These are phyloP conservation scores for Andricus quercusramuli DNA, from an alignment of 2,888 invertebrate genomes.

Conservation along the genomic window DNA sequence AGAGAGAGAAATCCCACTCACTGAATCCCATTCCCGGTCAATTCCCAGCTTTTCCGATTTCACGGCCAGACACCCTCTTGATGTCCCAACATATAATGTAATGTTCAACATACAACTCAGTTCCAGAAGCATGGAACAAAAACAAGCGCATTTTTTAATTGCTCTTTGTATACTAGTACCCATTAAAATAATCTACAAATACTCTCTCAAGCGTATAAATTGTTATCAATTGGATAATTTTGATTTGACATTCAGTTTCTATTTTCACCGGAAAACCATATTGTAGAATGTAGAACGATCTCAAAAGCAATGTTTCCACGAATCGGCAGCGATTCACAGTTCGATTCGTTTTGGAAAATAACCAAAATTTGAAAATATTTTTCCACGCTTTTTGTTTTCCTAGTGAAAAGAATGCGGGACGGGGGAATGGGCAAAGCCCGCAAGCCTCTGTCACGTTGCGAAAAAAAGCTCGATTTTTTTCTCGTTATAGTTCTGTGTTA, in stretches of 20 bases:
- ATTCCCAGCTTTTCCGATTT: too few species aligned
- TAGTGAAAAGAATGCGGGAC: slow-evolving; percentile 12
- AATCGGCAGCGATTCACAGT: neutral
- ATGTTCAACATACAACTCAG: too few species aligned
- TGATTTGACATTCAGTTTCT: neutral
- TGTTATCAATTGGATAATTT: too few species aligned
- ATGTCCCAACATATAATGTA: too few species aligned
- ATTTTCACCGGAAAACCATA: neutral
- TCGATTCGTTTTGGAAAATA: slow-evolving; percentile 25
- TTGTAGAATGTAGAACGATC: slow-evolving; percentile 14
- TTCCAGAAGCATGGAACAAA: too few species aligned
- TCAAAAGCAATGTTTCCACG: slow-evolving; percentile 3
- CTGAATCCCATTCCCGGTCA: too few species aligned
- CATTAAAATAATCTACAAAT: too few species aligned
- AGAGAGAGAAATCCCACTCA: too few species aligned
- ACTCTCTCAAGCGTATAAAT: too few species aligned
- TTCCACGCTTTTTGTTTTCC: slow-evolving; percentile 6
- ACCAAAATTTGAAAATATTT: slow-evolving; percentile 37
- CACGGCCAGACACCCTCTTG: too few species aligned
- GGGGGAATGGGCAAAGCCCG: neutral
- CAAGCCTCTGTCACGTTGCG: slow-evolving; percentile 30
- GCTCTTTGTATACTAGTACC: too few species aligned
- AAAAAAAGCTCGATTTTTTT: slow-evolving; percentile 55
- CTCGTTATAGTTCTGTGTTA: slow-evolving; percentile 62
- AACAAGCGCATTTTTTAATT: too few species aligned